Percentiles rank a stretch among this genome's conserved stretches.
Evolutionary conservation across 1,140 invertebrate species (phyloP).

Genomic region (Drosophila lacteicornis): DNA sequence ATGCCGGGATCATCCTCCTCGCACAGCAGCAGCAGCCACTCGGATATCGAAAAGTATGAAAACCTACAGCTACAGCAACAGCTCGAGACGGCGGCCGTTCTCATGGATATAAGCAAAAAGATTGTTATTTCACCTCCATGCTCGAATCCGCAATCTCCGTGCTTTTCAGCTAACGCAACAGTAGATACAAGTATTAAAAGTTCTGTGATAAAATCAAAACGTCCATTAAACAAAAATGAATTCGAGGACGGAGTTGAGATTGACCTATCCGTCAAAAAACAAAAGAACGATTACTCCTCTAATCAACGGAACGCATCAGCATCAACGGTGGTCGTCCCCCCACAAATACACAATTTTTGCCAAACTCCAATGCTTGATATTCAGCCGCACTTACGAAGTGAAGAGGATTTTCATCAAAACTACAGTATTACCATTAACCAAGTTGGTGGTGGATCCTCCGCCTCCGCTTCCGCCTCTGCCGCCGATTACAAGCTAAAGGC

Average conservation of each 20-base stretch:
- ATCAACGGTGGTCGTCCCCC: slow-evolving; percentile 12
- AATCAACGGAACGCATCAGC: slow-evolving; percentile 45
- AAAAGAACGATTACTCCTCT: slow-evolving; percentile 58
- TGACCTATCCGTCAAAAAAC: slow-evolving; percentile 80
- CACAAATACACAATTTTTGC: slow-evolving; percentile 47
- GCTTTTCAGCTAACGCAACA: slow-evolving; percentile 60
- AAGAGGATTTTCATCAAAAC: slow-evolving; percentile 60
- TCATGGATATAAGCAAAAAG: slow-evolving; percentile 85
- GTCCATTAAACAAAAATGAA: slow-evolving; percentile 71
- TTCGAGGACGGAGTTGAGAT: slow-evolving; percentile 77
- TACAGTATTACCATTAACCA: slow-evolving; percentile 72
- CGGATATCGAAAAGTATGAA: slow-evolving; percentile 68
- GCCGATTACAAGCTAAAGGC: slow-evolving; percentile 51
- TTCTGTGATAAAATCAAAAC: slow-evolving; percentile 85
- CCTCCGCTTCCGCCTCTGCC: slow-evolving; percentile 11
- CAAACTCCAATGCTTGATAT: slow-evolving; percentile 65
- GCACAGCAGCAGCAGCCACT: slow-evolving; percentile 23
- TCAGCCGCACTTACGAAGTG: slow-evolving; percentile 50
- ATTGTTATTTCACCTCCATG: slow-evolving; percentile 83
- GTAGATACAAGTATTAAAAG: slow-evolving; percentile 83
- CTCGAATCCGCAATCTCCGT: slow-evolving; percentile 84
- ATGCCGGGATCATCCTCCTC: slow-evolving; percentile 20
- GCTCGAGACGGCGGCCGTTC: slow-evolving; percentile 82
- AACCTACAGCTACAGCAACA: slow-evolving; percentile 82
- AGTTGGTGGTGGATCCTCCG: slow-evolving; percentile 37